Conservation (phyloP, 2,113 vertebrate species). For the Gallinago undulata region DNA sequence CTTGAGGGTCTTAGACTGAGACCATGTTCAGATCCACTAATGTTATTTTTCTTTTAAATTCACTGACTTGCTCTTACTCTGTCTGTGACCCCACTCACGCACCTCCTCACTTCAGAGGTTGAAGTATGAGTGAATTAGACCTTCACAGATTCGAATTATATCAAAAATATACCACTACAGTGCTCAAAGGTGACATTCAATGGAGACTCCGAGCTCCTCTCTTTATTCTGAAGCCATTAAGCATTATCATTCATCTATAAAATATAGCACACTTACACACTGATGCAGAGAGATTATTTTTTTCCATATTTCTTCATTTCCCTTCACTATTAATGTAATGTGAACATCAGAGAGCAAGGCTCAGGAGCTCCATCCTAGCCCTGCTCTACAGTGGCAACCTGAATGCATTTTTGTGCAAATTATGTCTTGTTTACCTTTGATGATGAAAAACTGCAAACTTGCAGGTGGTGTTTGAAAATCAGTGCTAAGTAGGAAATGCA, state of each 20-base stretch:
- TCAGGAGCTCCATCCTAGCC: background rate
- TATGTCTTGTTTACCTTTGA: background rate
- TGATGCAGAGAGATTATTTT: background rate
- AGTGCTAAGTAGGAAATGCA: background rate
- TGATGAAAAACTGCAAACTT: background rate
- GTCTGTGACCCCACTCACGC: background rate
- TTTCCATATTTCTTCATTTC: background rate
- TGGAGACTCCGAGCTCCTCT: background rate
- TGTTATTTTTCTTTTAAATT: background rate
- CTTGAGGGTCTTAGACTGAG: background rate
- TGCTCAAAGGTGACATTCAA: background rate
- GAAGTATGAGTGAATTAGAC: conserved; percentile 39
- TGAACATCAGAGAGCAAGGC: background rate
- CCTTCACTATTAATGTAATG: background rate
- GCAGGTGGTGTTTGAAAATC: background rate
- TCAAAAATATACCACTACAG: background rate
- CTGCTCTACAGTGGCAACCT: background rate
- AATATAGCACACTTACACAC: conserved; percentile 30
- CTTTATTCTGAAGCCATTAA: conserved; percentile 35
- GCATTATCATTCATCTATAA: conserved; percentile 37
- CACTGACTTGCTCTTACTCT: background rate
- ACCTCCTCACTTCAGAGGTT: background rate
- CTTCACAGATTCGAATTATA: conserved; percentile 54
- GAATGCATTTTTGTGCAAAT: background rate
- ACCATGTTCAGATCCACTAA: background rate